Evolutionary conservation across 2,888 invertebrate species (phyloP), one percentile per base, ranked within the genome.

Genomic region (Lysandra coridon): DNA sequence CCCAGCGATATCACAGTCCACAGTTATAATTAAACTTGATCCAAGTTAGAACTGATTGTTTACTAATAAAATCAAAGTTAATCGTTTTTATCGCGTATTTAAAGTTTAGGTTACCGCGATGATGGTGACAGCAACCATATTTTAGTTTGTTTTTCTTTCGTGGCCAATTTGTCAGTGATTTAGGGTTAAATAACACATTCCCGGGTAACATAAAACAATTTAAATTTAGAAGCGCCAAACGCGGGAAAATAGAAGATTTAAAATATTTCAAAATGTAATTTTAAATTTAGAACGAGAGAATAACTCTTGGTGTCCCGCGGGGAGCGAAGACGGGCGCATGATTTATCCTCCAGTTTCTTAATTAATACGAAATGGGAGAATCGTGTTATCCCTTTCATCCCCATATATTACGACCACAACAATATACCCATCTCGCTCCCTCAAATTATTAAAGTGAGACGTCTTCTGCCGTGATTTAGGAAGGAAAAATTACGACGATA

Each of bases 211-310:
- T 44, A 75, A 75, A 44, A 49, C 44, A 75, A 30, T 14, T 4
- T 76, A 76, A 53, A 53, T 76, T 57, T 76, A 76, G 76, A 76
- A 57, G 6, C n/a, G 33, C 80, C 81, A 80, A 81, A 53, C 81
- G 80, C 81, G 82, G 92, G 90, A 86, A 88, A 87, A 90, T 92
- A 90, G 86, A 84, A 82, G 10, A 85, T 91, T 89, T 88, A 89
- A 92, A 91, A 90, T 88, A 93, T 93, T 91, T 90, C 86, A 88
- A 89, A 92, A 91, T 91, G 91, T 93, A 94, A 93, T 92, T 93
- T 93, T 92, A 93, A 94, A 94, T 93, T 93, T 94, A 94, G 93
- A 93, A 94, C 93, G 93, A 92, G 92, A 89, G 88, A 89, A 94
- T 94, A 94, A 93, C 90, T 94, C 94, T 94, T 90, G 86, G 89